These are phyloP conservation scores for Drosophila santomea DNA, from an alignment of 1,140 invertebrate species.

Conservation along the genomic window DNA sequence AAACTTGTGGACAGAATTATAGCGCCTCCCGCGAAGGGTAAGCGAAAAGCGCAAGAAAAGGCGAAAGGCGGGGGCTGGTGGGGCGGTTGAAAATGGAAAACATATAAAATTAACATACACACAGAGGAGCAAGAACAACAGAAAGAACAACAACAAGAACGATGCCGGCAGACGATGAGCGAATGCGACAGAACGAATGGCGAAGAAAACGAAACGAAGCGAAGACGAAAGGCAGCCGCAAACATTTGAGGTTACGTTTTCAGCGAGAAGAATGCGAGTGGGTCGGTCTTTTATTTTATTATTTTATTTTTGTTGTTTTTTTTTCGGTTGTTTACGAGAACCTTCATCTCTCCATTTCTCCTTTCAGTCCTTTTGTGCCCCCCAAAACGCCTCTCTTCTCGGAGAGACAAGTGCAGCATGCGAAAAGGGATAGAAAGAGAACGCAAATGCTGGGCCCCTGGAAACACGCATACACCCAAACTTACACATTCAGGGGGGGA, in stretches of 20 bases:
- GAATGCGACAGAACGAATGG: slow-evolving; percentile 28
- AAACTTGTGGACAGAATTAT: slow-evolving; percentile 38
- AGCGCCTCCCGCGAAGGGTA: slow-evolving; percentile 14
- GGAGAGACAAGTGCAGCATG: slow-evolving; percentile 67
- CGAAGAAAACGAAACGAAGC: slow-evolving; percentile 34
- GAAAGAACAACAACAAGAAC: slow-evolving; percentile 39
- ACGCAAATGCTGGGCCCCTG: slow-evolving; percentile 25
- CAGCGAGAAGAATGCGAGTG: slow-evolving; percentile 49
- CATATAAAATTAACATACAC: slow-evolving; percentile 78
- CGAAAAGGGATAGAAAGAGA: slow-evolving; percentile 51
- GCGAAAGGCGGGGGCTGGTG: slow-evolving; percentile 12
- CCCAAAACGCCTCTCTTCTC: not conserved
- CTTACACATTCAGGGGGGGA: slow-evolving; percentile 11
- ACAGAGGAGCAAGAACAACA: slow-evolving; percentile 38
- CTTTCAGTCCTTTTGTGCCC: slow-evolving; percentile 6
- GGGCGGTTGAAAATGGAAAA: slow-evolving; percentile 56
- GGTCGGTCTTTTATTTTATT: slow-evolving; percentile 17
- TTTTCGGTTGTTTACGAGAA: slow-evolving; percentile 63
- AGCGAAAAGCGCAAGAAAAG: slow-evolving; percentile 41
- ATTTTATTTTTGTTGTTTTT: not conserved
- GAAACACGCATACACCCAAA: slow-evolving; percentile 31
- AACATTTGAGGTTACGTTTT: slow-evolving; percentile 76
- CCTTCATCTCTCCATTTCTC: slow-evolving; percentile 19
- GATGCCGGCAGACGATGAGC: slow-evolving; percentile 41
- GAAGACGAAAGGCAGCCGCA: slow-evolving; percentile 50